Base-by-base conservation (phyloP, 2,113 vertebrate genomes). In the Cacatua alba region DNA sequence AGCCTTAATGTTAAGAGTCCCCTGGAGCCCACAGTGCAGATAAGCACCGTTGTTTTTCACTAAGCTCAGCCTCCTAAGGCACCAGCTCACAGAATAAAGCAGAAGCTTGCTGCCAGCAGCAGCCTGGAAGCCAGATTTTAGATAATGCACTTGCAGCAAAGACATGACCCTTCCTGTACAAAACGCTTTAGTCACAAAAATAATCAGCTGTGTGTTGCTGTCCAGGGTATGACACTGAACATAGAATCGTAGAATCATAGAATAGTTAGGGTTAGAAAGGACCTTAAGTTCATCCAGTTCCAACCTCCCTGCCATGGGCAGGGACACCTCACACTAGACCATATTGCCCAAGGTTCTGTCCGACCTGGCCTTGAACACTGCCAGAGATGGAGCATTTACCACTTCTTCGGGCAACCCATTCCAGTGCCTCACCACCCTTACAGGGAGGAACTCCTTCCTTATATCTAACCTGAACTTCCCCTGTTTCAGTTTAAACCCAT, bases 1-100 rank as follows among this genome's bases (percentile, higher is more conserved):
- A 85, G 59, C 63, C 74, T 82, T 90, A 90, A 91, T 53, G 78
- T 75, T 80, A 91, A 96, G 71, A 86, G 94, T 82, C 70, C 90
- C 93, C 70, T 59, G 63, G 94, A 90, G 93, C 63, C 63, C 60
- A 24, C 37, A 62, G 49, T 11, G 72, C 78, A 77, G 85, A 74
- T 70, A 82, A 92, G 53, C 9, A 4, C 46, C 1, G 17, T 46
- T 91, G 89, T 90, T 96, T 82, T 90, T 79, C 92, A 82, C 53
- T 26, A 52, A 79, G 75, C 59, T 91, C 89, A 94, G 70, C 48
- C 74, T 92, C 89, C 71, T 51, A 60, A 79, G 41, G 57, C 44
- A 84, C 49, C 59, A 65, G 65, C 62, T 76, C 37, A 62, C 31
- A 84, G 57, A 71, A 84, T 53, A 68, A 88, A 86, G 48, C 59